Evolutionary conservation across 1,140 invertebrate species (phyloP), one percentile per base, ranked within the genome.

Genomic region (Zaprionus africanus): DNA sequence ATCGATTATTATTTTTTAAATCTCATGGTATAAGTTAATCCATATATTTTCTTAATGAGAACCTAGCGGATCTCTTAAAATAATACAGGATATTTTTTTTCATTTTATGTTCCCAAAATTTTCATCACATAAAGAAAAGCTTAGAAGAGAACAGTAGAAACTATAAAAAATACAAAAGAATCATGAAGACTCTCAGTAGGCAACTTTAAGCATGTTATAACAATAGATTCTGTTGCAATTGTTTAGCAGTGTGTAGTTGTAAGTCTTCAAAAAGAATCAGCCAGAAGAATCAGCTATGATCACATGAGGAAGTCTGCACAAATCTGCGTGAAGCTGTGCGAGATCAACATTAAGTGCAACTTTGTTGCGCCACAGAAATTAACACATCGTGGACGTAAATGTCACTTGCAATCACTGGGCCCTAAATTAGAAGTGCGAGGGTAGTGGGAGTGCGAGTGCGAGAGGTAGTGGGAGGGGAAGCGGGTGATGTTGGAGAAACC

Each of bases 301-400:
- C 19, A 9, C 19, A 51, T 51, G 19, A 13, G 46, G 46, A 51
- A 22, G 46, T 19, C 9, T 24, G 5, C 9, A 19, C 19, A 24
- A 51, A 51, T 51, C 46, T 22, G 19, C 19, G 5, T 19, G 46
- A 7, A 49, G 46, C 13, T 13, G 19, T 15, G 12, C 12, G 51
- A 6, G 9, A 31, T 13, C 9, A 4, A 4, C 24, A 76, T 59
- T 41, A 31, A 31, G 15, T 62, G 84, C 84, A 88, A 87, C 85
- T 68, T 73, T 71, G 85, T 88, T 90, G 84, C 71, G 59, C 68
- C 62, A 72, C 64, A 61, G 57, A 85, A 85, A 90, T 90, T 90
- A 90, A 90, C 85, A 90, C 85, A 85, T 90, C 66, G 51, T 43
- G 54, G 24, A 46, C 56, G 63, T 77, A 80, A 82, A 80, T 80